A percentile compares a stretch with the other conserved stretches of the same genome.
Evolutionary conservation across 2,797 vertebrate species (phyloP).

Genomic region (Borostomias antarcticus): DNA sequence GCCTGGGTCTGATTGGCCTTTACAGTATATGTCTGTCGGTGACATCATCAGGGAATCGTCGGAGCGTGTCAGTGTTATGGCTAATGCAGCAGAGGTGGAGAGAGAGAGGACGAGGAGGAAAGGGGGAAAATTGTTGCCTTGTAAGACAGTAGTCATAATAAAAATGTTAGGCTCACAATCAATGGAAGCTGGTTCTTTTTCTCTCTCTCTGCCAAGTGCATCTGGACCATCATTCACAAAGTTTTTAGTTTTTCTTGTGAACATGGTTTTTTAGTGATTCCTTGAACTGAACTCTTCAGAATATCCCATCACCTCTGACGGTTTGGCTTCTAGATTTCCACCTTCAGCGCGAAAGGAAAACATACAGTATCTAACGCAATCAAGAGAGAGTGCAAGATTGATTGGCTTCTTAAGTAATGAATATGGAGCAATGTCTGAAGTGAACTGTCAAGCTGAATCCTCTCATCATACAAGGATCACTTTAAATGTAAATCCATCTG

Average conservation of each 20-base stretch:
- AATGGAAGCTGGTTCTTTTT: not conserved
- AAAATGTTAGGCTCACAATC: not conserved
- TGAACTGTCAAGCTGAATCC: slow-evolving; percentile 66
- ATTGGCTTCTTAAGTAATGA: slow-evolving; percentile 73
- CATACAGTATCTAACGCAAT: slow-evolving; percentile 61
- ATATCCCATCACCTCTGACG: slow-evolving; percentile 45
- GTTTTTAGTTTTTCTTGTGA: not conserved
- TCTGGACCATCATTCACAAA: not conserved
- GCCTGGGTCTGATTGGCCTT: slow-evolving; percentile 40
- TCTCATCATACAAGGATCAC: slow-evolving; percentile 57
- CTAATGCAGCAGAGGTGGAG: slow-evolving; percentile 13
- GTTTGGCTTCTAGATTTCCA: slow-evolving; percentile 47
- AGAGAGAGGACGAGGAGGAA: slow-evolving; percentile 3
- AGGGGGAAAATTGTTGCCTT: not conserved
- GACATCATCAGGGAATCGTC: slow-evolving; percentile 38
- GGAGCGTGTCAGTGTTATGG: slow-evolving; percentile 35
- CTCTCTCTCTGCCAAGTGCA: not conserved
- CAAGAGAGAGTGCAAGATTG: slow-evolving; percentile 65
- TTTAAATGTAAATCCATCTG: slow-evolving; percentile 59
- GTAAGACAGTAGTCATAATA: not conserved
- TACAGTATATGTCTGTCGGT: slow-evolving; percentile 35
- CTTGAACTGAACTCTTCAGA: not conserved
- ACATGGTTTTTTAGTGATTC: slow-evolving; percentile 12
- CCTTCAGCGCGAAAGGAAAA: slow-evolving; percentile 42
- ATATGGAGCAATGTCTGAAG: slow-evolving; percentile 59